Evolutionary conservation across 2,888 invertebrate genomes (phyloP).

Genomic region (Eristalinus sepulchralis): DNA sequence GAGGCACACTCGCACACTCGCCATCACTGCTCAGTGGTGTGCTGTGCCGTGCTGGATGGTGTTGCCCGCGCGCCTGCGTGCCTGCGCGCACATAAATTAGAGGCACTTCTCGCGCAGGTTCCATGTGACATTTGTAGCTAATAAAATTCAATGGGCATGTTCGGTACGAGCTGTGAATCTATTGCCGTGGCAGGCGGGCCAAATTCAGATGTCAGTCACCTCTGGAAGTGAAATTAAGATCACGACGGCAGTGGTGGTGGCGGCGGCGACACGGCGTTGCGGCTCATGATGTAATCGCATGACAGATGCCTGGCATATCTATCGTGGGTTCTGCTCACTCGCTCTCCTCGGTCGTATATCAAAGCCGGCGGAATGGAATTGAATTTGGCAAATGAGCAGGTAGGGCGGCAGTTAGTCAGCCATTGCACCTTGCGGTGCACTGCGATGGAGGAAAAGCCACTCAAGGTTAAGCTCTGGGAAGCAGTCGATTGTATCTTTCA

Average conservation of each 20-base stretch:
- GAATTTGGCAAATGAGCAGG: slow-evolving; percentile 49
- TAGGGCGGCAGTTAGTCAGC: slow-evolving; percentile 50
- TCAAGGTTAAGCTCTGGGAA: slow-evolving; percentile 70
- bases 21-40: neutral
- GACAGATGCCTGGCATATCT: slow-evolving; percentile 27
- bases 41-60: neutral
- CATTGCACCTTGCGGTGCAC: slow-evolving; percentile 63
- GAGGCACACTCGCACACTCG: slow-evolving; percentile 11
- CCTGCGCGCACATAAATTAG: slow-evolving; percentile 10
- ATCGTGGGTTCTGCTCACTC: slow-evolving; percentile 34
- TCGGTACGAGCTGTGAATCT: slow-evolving; percentile 40
- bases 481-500: slow-evolving; percentile 59
- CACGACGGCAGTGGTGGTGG: slow-evolving; percentile 11
- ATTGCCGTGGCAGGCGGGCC: slow-evolving; percentile 41
- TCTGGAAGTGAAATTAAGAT: slow-evolving; percentile 65
- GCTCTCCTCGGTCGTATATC: neutral
- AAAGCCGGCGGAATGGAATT: neutral
- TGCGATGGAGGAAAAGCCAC: slow-evolving; percentile 31
- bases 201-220: slow-evolving; percentile 70
- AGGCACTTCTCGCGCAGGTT: slow-evolving; percentile 16
- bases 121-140: slow-evolving; percentile 58
- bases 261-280: neutral
- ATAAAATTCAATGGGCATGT: slow-evolving; percentile 61
- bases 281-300: slow-evolving; percentile 52
- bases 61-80: neutral